Evolutionary conservation across 2,797 vertebrate genomes (phyloP), one percentile per base, ranked within the genome.

Genomic region (Nannoperca obscura): DNA sequence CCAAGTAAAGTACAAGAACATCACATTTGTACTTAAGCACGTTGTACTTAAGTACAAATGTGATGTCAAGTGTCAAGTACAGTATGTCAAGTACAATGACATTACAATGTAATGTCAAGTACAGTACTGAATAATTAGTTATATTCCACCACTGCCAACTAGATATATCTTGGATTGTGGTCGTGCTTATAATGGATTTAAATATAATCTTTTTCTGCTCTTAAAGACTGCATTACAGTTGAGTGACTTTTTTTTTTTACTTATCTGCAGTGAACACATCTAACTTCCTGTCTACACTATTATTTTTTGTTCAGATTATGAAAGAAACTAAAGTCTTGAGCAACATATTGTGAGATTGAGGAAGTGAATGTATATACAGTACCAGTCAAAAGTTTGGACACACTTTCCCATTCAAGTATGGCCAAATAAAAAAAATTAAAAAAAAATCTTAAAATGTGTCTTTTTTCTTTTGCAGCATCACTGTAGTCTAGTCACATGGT

Each of bases 271-370:
- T 40, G 19, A 50, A 34, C 27, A 13, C 9, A 20, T 47, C 17
- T 20, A 20, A 55, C 64, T 63, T 68, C 44, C 50, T 9, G 11
- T 24, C 10, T 11, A 42, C 24, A 44, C 50, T 20, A 55, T 22
- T 22, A 22, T 30, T 27, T 58, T 57, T 54, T 55, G 13, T 53
- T 72, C 38, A 15, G 14, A 34, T 20, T 32, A 22, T 7, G 3
- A 50, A 7, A 36, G 49, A 1, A 55, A 5, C 0, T 42, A 9
- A 71, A 67, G 20, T 30, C 2, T 1, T 49, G 7, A 34, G 17
- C 42, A 68, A 19, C n/a, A 22, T 58, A 19, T 54, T 44, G 36
- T 47, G 53, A 50, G 5, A 70, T 7, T 59, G n/a, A 66, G 53
- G 15, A 36, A 47, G 44, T 67, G 27, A 47, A 24, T 61, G n/a